A percentile compares a stretch with the other conserved stretches of the same genome.
Evolutionary conservation across 2,888 invertebrate genomes (phyloP).

Genomic region (Biston betularia): DNA sequence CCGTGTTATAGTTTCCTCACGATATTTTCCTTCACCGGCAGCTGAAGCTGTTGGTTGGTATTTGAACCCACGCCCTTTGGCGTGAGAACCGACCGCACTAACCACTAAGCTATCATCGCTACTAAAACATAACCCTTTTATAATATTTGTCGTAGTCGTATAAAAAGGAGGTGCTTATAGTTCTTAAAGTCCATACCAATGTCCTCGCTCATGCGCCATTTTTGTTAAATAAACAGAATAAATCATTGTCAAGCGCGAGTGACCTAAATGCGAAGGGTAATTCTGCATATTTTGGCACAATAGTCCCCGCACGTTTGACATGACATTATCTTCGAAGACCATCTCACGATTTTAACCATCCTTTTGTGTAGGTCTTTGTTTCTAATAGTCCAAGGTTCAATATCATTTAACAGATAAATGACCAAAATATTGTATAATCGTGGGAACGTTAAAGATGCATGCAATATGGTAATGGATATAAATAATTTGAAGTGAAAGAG

Average conservation of each 20-base stretch:
- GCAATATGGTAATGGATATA: constrained; percentile 41
- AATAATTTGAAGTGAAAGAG: constrained; percentile 25
- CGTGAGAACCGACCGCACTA: no score
- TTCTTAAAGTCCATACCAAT: background rate
- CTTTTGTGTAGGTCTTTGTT: constrained; percentile 25
- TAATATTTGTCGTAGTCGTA: no score
- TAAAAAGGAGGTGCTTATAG: background rate
- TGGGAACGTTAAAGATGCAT: constrained; percentile 36
- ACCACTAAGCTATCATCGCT: no score
- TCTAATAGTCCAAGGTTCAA: constrained; percentile 31
- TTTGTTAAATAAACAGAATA: constrained; percentile 31
- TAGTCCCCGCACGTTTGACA: constrained; percentile 64
- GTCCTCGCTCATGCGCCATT: constrained; percentile 22
- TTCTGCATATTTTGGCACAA: constrained; percentile 48
- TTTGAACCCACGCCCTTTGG: no score
- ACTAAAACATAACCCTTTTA: no score
- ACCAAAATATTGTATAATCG: constrained; percentile 32
- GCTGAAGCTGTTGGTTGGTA: no score
- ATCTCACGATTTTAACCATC: constrained; percentile 52
- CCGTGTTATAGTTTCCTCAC: no score
- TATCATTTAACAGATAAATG: constrained; percentile 24
- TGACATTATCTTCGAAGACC: constrained; percentile 67
- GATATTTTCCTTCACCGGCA: no score
- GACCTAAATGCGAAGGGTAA: constrained; percentile 44
- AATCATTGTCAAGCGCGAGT: constrained; percentile 38